phyloP scores from a whole-genome alignment of 2,797 vertebrate genomes.

The Zalophus californianus region DNA sequence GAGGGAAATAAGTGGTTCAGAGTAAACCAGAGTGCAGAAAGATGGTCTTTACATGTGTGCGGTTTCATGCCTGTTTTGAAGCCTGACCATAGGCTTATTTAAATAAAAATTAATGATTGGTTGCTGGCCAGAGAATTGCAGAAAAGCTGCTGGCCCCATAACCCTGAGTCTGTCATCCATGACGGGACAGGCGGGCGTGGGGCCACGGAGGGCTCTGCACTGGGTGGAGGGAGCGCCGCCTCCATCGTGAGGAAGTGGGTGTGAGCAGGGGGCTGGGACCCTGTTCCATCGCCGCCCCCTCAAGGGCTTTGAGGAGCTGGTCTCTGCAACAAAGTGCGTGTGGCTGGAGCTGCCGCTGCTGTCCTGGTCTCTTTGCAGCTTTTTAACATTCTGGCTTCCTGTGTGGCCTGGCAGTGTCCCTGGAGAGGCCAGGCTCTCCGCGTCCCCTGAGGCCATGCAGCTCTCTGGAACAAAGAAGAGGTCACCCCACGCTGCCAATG shows the following conservation, averaged over 20 bases:
- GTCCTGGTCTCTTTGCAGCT: not conserved
- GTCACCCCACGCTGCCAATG: not conserved
- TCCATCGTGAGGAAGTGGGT: not conserved
- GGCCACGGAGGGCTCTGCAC: no score
- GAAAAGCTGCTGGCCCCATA: no score
- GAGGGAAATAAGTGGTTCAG: not conserved
- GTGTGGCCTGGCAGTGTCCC: conserved; percentile 37
- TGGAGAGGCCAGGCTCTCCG: not conserved
- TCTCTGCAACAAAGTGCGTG: not conserved
- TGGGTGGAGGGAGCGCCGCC: no score
- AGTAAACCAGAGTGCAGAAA: not conserved
- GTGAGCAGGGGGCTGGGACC: not conserved
- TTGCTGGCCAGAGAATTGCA: not conserved
- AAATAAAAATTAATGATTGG: not conserved
- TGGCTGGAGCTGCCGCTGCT: not conserved
- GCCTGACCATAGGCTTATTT: not conserved
- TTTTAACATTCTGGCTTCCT: conserved; percentile 24
- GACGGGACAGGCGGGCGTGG: rapidly evolving
- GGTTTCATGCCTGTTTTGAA: not conserved
- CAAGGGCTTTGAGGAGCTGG: not conserved
- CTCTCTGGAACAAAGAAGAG: conserved; percentile 29
- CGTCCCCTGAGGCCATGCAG: not conserved
- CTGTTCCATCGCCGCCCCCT: not conserved
- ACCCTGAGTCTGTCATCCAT: rapidly evolving
- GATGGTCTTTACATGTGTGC: not conserved